Evolutionary conservation across 1,140 invertebrate species (phyloP).

Genomic region (Micrasema longulum): DNA sequence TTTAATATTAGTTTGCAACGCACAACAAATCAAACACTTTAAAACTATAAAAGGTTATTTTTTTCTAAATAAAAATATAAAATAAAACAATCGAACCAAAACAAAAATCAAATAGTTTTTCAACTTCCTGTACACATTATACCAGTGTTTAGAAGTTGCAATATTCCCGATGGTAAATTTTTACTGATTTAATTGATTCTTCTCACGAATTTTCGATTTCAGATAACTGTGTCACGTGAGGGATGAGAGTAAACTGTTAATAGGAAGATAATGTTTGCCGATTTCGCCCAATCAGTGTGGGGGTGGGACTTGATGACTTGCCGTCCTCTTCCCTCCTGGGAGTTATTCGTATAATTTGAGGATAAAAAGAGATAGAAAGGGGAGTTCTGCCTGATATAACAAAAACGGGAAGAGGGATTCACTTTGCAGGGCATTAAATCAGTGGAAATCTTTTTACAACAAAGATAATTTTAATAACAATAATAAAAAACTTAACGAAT

Average conservation of each 20-base stretch:
- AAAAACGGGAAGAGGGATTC: constrained; percentile 16
- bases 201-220: too few relatives aligned
- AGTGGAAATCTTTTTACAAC: background rate
- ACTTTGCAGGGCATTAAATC: background rate
- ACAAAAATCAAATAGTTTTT: too few relatives aligned
- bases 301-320: constrained; percentile 3
- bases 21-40: too few relatives aligned
- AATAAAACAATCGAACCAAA: too few relatives aligned
- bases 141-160: too few relatives aligned
- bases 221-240: constrained; percentile 10
- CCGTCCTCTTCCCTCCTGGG: constrained; percentile 7
- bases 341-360: background rate
- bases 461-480: too few relatives aligned
- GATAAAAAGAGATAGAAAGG: constrained; percentile 12
- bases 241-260: constrained; percentile 23
- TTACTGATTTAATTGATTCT: too few relatives aligned
- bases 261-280: constrained; percentile 2
- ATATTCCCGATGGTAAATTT: too few relatives aligned
- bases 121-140: too few relatives aligned
- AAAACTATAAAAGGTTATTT: too few relatives aligned
- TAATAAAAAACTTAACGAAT: too few relatives aligned
- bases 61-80: too few relatives aligned
- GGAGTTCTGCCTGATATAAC: background rate
- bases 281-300: constrained; percentile 9
- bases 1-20: background rate